A percentile compares a stretch with the other conserved stretches of the same genome.
phyloP scores from a whole-genome alignment of 2,113 vertebrate species.

The Ophiodon elongatus region DNA sequence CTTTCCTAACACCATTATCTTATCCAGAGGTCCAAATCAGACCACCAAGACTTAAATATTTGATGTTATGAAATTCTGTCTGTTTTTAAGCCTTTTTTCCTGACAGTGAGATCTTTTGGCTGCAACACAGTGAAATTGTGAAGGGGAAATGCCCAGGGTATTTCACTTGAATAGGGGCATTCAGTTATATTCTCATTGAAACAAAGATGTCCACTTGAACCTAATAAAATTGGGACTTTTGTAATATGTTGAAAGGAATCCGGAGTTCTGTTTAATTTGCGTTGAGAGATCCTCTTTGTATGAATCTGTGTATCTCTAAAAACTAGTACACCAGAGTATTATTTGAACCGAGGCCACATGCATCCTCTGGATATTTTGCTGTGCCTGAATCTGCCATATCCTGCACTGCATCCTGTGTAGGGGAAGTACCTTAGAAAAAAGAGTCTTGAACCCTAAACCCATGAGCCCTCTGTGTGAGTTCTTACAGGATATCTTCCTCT shows the following conservation, averaged over 20 bases:
- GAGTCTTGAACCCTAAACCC: conserved; percentile 59
- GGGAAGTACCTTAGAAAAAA: conserved; percentile 50
- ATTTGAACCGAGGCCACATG: conserved; percentile 35
- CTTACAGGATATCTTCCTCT: conserved; percentile 69
- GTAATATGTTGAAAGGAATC: conserved; percentile 7
- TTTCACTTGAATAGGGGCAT: neutral
- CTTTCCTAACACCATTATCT: neutral
- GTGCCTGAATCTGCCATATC: conserved; percentile 51
- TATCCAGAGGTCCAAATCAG: neutral
- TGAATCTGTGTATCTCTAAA: conserved; percentile 24
- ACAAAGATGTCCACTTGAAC: conserved; percentile 9
- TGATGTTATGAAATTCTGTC: neutral
- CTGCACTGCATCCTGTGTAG: conserved; percentile 71
- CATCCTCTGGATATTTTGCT: conserved; percentile 42
- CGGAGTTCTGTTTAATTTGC: conserved; percentile 13
- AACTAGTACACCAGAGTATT: conserved; percentile 2
- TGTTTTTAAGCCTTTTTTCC: neutral
- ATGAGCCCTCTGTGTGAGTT: conserved; percentile 33
- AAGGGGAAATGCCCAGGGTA: conserved; percentile 29
- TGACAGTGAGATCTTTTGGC: neutral
- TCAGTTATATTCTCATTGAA: conserved; percentile 15
- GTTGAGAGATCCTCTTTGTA: conserved; percentile 24
- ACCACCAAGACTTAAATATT: neutral
- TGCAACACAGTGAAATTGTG: neutral
- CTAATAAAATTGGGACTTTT: conserved; percentile 15